phyloP scores from a whole-genome alignment of 37 sponge, comb jelly and placozoan genomes.

The Hormiphora californensis region DNA sequence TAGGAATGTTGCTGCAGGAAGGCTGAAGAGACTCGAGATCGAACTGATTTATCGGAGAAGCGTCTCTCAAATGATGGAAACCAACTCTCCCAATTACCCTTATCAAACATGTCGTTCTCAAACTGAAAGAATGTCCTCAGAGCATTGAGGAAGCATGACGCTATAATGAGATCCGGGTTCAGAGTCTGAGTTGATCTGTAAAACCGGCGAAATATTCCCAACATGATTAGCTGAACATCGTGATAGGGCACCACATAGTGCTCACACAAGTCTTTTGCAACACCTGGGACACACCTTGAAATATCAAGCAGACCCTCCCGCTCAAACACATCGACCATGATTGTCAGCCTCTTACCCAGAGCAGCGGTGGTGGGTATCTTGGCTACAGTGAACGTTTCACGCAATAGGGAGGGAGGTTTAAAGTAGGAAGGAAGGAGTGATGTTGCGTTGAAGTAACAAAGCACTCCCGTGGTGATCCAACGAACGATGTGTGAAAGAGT shows the following conservation, averaged over 20 bases:
- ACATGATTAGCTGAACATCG: background rate
- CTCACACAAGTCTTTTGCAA: background rate
- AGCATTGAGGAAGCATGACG: background rate
- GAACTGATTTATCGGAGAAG: background rate
- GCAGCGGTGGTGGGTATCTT: background rate
- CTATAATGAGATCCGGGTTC: background rate
- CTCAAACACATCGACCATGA: background rate
- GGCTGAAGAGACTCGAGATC: background rate
- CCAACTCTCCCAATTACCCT: background rate
- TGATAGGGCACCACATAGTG: background rate
- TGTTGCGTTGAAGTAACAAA: conserved; percentile 12
- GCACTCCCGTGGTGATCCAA: background rate
- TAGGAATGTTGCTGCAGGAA: background rate
- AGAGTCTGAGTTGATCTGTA: background rate
- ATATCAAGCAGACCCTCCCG: background rate
- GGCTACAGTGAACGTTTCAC: background rate
- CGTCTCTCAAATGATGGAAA: background rate
- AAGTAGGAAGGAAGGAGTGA: background rate
- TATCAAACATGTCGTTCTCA: background rate
- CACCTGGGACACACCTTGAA: too few species aligned
- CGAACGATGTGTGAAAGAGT: background rate
- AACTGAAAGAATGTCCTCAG: conserved; percentile 4
- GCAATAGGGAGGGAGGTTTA: background rate
- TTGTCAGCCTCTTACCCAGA: background rate
- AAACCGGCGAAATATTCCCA: background rate